A percentile compares a stretch with the other conserved stretches of the same genome.
phyloP scores from a whole-genome alignment of 2,797 vertebrate genomes.

The Nyctalus aviator region DNA sequence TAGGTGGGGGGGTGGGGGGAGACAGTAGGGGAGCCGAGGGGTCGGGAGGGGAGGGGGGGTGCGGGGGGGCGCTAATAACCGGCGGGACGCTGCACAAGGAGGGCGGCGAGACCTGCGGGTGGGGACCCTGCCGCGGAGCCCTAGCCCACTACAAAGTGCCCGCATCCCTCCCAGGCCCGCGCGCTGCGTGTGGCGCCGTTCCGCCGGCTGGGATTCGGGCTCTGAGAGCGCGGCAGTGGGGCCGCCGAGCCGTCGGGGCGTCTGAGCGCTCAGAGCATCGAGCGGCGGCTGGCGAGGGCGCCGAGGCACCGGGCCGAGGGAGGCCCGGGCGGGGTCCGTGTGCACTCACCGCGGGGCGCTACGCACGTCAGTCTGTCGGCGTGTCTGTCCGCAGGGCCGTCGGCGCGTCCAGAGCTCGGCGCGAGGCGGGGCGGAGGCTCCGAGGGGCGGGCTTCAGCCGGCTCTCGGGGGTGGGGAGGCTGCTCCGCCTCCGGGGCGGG shows the following conservation, averaged over 20 bases:
- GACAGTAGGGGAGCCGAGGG: background rate
- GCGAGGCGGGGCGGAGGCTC: slow-evolving; percentile 35
- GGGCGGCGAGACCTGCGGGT: too few species aligned
- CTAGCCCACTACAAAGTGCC: too few species aligned
- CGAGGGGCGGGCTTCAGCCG: background rate
- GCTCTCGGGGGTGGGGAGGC: background rate
- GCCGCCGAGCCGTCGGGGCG: slow-evolving; percentile 12
- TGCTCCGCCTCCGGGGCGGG: slow-evolving; percentile 62
- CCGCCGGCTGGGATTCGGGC: background rate
- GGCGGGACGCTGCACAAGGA: background rate
- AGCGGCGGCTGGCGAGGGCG: background rate
- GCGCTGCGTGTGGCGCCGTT: background rate
- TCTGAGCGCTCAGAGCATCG: background rate
- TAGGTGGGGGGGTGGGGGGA: background rate
- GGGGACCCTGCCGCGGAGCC: background rate
- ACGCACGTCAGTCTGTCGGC: background rate
- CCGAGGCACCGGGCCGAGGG: too few species aligned
- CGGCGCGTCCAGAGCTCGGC: slow-evolving; percentile 20
- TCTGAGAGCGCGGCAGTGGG: background rate
- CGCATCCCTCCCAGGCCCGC: background rate
- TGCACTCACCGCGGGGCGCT: slow-evolving; percentile 62
- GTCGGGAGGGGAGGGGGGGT: too few species aligned
- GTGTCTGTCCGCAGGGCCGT: background rate
- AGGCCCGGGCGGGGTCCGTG: background rate
- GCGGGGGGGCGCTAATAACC: too few species aligned